A percentile compares a stretch with the other conserved stretches of the same genome.
These are phyloP conservation scores for Melieria omissa DNA, from an alignment of 2,888 invertebrate species.

Conservation along the genomic window DNA sequence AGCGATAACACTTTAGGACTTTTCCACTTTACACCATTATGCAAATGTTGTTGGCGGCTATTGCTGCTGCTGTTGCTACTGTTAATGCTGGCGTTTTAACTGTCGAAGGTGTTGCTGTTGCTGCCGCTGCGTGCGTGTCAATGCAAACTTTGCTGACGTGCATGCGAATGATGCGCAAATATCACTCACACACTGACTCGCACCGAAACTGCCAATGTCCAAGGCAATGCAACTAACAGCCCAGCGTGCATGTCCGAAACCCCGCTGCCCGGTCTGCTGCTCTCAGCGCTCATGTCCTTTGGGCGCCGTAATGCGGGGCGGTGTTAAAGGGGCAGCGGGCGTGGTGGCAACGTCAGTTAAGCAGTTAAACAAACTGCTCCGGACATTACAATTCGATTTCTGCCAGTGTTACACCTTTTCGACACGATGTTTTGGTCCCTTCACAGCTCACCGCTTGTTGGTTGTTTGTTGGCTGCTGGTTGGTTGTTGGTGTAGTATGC, in stretches of 20 bases:
- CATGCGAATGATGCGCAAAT: constrained; percentile 63
- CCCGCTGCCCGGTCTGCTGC: background rate
- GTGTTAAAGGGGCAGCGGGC: constrained; percentile 10
- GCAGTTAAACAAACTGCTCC: constrained; percentile 35
- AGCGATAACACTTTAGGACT: constrained; percentile 33
- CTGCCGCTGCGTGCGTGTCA: constrained; percentile 55
- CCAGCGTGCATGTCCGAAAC: background rate
- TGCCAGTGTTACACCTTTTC: constrained; percentile 40
- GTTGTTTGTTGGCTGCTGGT: background rate
- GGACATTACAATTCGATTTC: constrained; percentile 39
- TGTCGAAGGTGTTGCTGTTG: constrained; percentile 40
- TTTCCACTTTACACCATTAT: constrained; percentile 61
- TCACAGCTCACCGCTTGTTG: background rate
- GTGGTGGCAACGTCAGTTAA: constrained; percentile 17
- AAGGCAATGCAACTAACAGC: no score
- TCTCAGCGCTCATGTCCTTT: no score
- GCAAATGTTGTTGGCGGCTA: constrained; percentile 57
- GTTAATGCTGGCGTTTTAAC: constrained; percentile 38
- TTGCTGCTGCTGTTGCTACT: constrained; percentile 44
- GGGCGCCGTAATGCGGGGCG: background rate
- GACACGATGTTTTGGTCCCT: constrained; percentile 28
- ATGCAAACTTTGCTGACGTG: constrained; percentile 63
- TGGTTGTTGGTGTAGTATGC: constrained; percentile 6
- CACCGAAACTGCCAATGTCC: background rate
- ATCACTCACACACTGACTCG: constrained; percentile 44